Base-by-base conservation (phyloP, 1,140 invertebrate species). In the Agrypnia vestita region DNA sequence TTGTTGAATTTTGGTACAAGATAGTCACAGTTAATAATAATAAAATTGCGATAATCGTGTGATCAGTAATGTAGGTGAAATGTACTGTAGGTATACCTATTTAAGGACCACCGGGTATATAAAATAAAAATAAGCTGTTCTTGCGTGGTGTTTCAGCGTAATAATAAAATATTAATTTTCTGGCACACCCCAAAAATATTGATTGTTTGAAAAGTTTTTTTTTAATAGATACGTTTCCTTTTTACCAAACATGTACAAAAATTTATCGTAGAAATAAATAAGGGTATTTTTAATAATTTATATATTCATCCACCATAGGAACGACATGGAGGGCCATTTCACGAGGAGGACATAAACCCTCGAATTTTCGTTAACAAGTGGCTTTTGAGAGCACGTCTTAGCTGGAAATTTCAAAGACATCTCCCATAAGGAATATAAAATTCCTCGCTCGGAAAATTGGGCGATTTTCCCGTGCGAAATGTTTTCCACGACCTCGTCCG, bases 371-470 rank as follows among this genome's bases (percentile, higher is more conserved):
- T 62, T 62, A 62, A 62, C 59, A 62, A 62, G 59, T 62, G 59
- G 59, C 59, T 25, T 19, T 62, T 19, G 49, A 51, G 59, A 62
- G 59, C 59, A 62, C 59, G 59, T 62, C 59, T 62, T 62, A 62
- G 59, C 21, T 25, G 13, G 59, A 62, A 62, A 62, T 62, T 62
- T 62, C 59, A 62, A 62, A 62, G 59, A 69, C 46, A 69, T 69
- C 46, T 69, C 64, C 64, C 43, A 47, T 49, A 69, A 69, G 64
- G 64, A 17, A 47, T 49, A 69, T 69, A 69, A 69, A 69, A 69
- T 69, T 69, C 46, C 46, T 44, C 64, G 64, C 64, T 69, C 44
- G 64, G 64, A 69, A 69, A 69, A 69, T 69, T 69, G 64, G 64
- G 64, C 19, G 64, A 69, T 69, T 69, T 69, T 19, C 56, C 35